phyloP scores from a whole-genome alignment of 2,113 vertebrate species.

The Numida meleagris region DNA sequence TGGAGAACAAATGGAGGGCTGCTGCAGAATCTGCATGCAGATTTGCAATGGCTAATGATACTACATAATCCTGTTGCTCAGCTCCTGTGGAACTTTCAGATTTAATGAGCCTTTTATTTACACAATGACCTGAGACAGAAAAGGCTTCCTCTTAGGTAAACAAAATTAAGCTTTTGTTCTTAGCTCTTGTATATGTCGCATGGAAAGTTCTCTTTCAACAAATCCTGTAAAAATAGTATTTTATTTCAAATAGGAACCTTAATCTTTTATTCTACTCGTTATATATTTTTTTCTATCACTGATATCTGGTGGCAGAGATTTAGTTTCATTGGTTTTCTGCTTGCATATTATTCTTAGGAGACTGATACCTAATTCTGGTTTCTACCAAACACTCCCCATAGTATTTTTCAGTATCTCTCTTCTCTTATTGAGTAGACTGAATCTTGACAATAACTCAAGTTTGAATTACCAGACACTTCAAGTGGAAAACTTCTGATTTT shows the following conservation, averaged over 20 bases:
- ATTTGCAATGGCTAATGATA: neutral
- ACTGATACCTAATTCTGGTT: neutral
- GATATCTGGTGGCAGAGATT: neutral
- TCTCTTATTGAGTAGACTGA: neutral
- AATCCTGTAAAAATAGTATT: neutral
- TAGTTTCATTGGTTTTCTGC: neutral
- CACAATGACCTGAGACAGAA: neutral
- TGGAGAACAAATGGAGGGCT: neutral
- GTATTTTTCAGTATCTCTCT: neutral
- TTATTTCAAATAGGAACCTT: neutral
- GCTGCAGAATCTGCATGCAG: neutral
- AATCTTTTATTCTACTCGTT: neutral
- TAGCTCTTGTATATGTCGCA: neutral
- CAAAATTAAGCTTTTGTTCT: neutral
- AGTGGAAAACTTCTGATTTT: neutral
- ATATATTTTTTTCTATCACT: neutral
- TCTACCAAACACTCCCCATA: neutral
- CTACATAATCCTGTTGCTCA: neutral
- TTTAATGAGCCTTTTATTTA: neutral
- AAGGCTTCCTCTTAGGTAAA: neutral
- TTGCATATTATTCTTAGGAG: neutral
- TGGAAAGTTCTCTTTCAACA: neutral
- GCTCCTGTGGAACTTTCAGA: neutral
- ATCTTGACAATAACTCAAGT: neutral
- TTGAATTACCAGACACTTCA: neutral